These are phyloP conservation scores for Theristicus caerulescens DNA, from an alignment of 2,113 vertebrate genomes.

Conservation along the genomic window DNA sequence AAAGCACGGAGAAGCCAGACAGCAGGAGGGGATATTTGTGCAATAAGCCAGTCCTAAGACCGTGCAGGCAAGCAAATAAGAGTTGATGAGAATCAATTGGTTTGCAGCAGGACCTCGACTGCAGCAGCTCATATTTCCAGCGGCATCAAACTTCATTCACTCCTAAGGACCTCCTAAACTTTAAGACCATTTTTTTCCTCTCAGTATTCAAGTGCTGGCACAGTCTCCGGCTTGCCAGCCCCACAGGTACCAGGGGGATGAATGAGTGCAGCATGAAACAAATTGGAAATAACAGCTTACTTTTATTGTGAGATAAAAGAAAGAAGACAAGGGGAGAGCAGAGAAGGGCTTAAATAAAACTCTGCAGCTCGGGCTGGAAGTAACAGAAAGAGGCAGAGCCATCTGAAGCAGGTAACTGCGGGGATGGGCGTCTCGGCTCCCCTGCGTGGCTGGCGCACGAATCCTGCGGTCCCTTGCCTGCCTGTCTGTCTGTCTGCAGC, in stretches of 20 bases:
- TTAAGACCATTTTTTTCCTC: background rate
- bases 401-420: background rate
- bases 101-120: background rate
- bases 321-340: background rate
- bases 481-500: background rate
- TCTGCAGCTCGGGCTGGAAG: background rate
- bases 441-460: background rate
- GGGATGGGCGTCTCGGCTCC: background rate
- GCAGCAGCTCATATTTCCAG: slow-evolving; percentile 4
- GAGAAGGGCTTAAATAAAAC: background rate
- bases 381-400: background rate
- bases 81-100: background rate
- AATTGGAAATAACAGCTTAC: background rate
- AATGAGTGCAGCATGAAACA: background rate
- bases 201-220: background rate
- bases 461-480: background rate
- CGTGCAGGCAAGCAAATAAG: background rate
- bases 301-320: background rate
- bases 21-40: background rate
- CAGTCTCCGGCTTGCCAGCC: background rate
- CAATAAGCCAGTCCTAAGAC: background rate
- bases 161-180: background rate
- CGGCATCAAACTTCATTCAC: background rate
- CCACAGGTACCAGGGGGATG: background rate
- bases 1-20: background rate